phyloP scores from a whole-genome alignment of 2,888 invertebrate species.

The Dicyrtomina minuta region DNA sequence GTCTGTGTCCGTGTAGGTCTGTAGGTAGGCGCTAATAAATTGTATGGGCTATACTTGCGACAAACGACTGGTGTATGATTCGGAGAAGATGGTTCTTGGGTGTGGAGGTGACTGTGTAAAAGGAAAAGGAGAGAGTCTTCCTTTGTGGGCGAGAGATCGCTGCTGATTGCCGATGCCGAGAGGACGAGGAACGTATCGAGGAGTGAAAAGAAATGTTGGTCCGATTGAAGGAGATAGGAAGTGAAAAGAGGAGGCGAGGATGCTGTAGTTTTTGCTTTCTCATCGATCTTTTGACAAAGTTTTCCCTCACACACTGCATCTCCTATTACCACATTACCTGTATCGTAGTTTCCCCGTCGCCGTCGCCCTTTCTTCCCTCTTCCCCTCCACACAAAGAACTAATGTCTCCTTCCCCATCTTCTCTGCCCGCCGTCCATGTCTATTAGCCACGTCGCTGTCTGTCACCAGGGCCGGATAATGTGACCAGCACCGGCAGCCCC shows the following conservation, averaged over 20 bases:
- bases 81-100: too few relatives aligned
- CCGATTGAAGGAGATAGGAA: too few relatives aligned
- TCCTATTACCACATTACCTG: constrained; percentile 15
- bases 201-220: too few relatives aligned
- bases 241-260: not conserved
- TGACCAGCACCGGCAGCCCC: too few relatives aligned
- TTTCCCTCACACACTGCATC: not conserved
- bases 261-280: not conserved
- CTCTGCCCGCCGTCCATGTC: not conserved
- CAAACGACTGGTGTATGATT: too few relatives aligned
- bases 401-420: not conserved
- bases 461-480: too few relatives aligned
- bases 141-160: too few relatives aligned
- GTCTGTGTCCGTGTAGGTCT: too few relatives aligned
- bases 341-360: not conserved
- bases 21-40: too few relatives aligned
- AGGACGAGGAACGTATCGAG: too few relatives aligned
- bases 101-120: not conserved
- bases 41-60: too few relatives aligned
- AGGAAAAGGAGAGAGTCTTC: not conserved
- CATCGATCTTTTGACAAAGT: not conserved
- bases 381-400: not conserved
- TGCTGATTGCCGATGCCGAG: too few relatives aligned
- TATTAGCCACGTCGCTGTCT: constrained; percentile 10
- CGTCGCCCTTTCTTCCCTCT: not conserved